Conservation (phyloP, 2,113 vertebrate species). For the Anarrhichthys ocellatus region DNA sequence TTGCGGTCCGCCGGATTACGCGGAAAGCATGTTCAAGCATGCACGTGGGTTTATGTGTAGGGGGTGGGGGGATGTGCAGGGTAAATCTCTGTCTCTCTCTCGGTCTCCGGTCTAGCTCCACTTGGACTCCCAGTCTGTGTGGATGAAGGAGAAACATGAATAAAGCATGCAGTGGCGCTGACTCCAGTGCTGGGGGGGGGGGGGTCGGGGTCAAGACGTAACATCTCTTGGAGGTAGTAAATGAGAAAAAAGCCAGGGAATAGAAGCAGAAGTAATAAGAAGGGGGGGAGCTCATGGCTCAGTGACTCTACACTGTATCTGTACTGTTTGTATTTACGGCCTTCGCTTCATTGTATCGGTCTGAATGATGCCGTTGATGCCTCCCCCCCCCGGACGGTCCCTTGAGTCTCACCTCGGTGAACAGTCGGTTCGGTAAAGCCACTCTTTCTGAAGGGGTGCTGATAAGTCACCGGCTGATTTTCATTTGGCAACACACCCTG, state of each 20-base stretch:
- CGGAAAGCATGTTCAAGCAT: constrained; percentile 51
- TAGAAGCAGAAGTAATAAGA: constrained; percentile 30
- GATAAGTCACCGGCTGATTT: neutral
- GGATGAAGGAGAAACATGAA: constrained; percentile 51
- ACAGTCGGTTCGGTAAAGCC: neutral
- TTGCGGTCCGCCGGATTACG: constrained; percentile 37
- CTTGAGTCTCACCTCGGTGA: neutral
- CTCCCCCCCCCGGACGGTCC: neutral
- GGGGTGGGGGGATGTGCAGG: neutral
- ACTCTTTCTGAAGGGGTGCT: neutral
- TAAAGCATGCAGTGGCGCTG: constrained; percentile 40
- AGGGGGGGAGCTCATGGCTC: neutral
- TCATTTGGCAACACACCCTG: neutral
- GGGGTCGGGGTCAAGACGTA: constrained; percentile 11
- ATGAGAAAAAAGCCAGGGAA: constrained; percentile 25
- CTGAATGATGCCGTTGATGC: neutral
- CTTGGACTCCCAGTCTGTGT: constrained; percentile 13
- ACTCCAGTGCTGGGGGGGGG: neutral
- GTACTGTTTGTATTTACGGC: neutral
- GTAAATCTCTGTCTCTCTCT: constrained; percentile 50
- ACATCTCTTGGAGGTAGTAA: constrained; percentile 30
- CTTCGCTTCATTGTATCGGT: constrained; percentile 6
- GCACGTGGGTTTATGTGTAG: constrained; percentile 34
- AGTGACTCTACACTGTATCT: neutral
- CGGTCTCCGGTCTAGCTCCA: neutral